Evolutionary conservation across 2,888 invertebrate species (phyloP).

Genomic region (Tineola bisselliella): DNA sequence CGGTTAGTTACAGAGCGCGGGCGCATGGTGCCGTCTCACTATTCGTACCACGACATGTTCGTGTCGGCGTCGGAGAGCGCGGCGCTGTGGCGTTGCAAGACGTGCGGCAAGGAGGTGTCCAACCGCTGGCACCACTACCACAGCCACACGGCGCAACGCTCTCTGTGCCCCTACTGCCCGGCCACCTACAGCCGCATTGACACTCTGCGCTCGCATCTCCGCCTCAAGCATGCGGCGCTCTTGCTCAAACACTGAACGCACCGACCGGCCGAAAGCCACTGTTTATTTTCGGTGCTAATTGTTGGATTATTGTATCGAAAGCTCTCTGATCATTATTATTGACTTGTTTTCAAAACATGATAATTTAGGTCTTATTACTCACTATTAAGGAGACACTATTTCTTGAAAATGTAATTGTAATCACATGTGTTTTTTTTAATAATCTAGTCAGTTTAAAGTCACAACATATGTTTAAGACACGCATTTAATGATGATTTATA

Average conservation of each 20-base stretch:
- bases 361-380: neutral
- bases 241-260: slow-evolving; percentile 50
- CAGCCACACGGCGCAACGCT: slow-evolving; percentile 82
- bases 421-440: neutral
- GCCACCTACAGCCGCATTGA: slow-evolving; percentile 90
- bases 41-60: slow-evolving; percentile 88
- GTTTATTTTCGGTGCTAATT: neutral
- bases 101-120: slow-evolving; percentile 86
- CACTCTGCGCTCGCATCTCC: slow-evolving; percentile 83
- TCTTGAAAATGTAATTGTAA: neutral
- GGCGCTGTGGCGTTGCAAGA: slow-evolving; percentile 82
- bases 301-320: neutral
- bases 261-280: neutral
- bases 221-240: slow-evolving; percentile 74
- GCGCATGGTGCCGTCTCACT: slow-evolving; percentile 31
- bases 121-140: slow-evolving; percentile 91
- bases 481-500: slow-evolving; percentile 3
- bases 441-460: slow-evolving; percentile 1
- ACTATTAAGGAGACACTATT: neutral
- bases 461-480: neutral
- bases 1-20: slow-evolving; percentile 37
- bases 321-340: neutral
- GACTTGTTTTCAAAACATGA: neutral
- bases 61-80: slow-evolving; percentile 76
- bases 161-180: slow-evolving; percentile 84